phyloP scores from a whole-genome alignment of 2,797 vertebrate genomes.

The Lepus townsendii region DNA sequence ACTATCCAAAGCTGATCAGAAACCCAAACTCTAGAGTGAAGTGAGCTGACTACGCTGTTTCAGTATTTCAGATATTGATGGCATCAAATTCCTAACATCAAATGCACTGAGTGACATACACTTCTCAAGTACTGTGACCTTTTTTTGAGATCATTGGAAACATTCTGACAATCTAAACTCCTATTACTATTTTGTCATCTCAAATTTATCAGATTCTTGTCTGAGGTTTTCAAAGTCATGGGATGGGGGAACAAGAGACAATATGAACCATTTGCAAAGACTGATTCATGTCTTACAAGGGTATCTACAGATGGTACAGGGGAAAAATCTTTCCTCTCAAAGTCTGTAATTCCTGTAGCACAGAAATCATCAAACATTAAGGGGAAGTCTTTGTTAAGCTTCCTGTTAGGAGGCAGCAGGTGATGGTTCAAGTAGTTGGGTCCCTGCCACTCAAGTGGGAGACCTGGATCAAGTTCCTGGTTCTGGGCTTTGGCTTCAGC shows the following conservation, averaged over 20 bases:
- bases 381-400: not conserved
- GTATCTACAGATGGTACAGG: not conserved
- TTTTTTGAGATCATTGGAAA: not conserved
- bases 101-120: not conserved
- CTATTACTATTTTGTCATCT: not conserved
- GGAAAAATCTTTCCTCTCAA: not conserved
- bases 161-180: not conserved
- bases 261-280: not conserved
- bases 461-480: too few relatives aligned
- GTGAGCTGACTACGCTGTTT: not conserved
- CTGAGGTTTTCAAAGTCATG: not conserved
- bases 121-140: conserved; percentile 19
- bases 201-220: not conserved
- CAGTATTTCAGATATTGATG: not conserved
- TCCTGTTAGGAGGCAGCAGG: too few relatives aligned
- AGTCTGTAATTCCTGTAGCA: not conserved
- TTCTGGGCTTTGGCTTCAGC: too few relatives aligned
- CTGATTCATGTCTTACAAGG: not conserved
- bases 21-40: not conserved
- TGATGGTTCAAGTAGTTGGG: too few relatives aligned
- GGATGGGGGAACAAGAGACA: not conserved
- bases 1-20: not conserved
- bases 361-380: not conserved
- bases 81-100: not conserved
- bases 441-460: too few relatives aligned